phyloP scores from a whole-genome alignment of 2,113 vertebrate species.

The Mustelus asterias region DNA sequence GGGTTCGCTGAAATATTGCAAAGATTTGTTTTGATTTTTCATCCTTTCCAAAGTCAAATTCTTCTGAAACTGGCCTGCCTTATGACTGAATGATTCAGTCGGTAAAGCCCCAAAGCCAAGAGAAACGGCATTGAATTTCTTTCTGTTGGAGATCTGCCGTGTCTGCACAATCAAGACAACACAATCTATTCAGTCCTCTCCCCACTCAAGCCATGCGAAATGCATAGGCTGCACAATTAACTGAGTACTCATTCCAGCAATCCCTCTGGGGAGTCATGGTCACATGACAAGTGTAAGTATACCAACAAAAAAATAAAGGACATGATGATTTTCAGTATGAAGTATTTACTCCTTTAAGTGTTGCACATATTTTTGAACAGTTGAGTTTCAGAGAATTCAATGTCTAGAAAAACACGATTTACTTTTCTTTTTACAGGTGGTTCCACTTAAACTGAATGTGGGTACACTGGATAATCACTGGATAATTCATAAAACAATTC shows the following conservation, averaged over 20 bases:
- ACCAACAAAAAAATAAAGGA: background rate
- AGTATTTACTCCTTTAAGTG: background rate
- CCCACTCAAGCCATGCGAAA: background rate
- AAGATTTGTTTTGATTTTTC: background rate
- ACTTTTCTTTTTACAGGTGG: background rate
- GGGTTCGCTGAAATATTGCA: background rate
- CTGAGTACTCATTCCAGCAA: background rate
- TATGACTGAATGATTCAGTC: background rate
- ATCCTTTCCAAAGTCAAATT: background rate
- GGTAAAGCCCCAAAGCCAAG: background rate
- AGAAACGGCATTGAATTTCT: background rate
- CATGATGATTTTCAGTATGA: background rate
- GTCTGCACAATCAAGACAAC: background rate
- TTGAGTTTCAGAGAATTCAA: background rate
- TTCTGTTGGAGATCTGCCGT: background rate
- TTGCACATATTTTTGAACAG: background rate
- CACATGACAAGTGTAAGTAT: background rate
- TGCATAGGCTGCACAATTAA: background rate
- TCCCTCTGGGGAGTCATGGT: background rate
- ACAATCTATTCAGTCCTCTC: background rate
- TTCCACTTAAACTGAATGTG: background rate
- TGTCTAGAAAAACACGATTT: background rate
- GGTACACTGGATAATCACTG: background rate
- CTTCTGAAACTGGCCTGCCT: background rate
- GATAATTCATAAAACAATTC: background rate